Evolutionary conservation across 2,888 invertebrate genomes (phyloP).

Genomic region (Athalia circularis): DNA sequence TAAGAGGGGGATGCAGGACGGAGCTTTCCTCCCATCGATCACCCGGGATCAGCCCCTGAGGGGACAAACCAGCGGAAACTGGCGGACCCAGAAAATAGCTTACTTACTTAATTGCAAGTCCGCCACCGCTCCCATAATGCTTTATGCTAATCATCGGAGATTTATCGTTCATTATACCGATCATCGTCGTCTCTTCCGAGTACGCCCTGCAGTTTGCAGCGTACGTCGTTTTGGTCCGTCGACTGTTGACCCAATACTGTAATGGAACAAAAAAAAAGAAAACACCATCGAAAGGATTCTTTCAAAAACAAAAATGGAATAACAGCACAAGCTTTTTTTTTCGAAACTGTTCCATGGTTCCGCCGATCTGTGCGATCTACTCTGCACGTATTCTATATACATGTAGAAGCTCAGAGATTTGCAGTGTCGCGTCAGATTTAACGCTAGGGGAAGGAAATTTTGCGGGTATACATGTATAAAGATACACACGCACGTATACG

Average conservation of each 20-base stretch:
- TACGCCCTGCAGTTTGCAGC: background rate
- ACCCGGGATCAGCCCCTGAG: constrained; percentile 58
- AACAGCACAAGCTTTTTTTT: background rate
- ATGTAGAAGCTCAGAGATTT: background rate
- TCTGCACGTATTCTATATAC: background rate
- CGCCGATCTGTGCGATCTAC: background rate
- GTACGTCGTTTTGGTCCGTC: background rate
- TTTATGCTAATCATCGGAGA: constrained; percentile 66
- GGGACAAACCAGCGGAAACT: constrained; percentile 46
- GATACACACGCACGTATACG: too few species aligned
- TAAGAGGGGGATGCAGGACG: background rate
- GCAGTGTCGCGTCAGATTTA: background rate
- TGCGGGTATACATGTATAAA: background rate
- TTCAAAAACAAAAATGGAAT: background rate
- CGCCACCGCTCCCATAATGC: constrained; percentile 63
- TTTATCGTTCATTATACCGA: constrained; percentile 54
- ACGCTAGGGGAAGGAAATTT: background rate
- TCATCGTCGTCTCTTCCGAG: constrained; percentile 52
- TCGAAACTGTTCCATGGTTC: background rate
- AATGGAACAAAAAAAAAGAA: background rate
- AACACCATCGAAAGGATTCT: too few species aligned
- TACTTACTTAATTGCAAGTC: constrained; percentile 67
- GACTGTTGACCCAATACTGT: background rate
- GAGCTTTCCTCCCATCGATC: constrained; percentile 60
- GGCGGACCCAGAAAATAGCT: constrained; percentile 55